A percentile compares a stretch with the other conserved stretches of the same genome.
Conservation (phyloP, 2,113 vertebrate species). For the Ranitomeya imitator region DNA sequence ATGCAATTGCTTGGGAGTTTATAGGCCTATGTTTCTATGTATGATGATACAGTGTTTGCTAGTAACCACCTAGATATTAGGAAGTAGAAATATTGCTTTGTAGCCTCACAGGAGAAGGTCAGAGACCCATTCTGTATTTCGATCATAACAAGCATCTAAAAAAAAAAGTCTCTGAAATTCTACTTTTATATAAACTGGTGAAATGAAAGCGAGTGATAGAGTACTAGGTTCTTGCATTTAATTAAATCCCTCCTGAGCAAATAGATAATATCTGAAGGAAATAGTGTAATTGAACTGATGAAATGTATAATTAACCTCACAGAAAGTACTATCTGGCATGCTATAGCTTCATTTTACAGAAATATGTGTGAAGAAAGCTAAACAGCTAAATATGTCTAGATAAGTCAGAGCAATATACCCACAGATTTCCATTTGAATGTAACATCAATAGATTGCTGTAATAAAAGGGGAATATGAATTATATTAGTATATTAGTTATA, state of each 20-base stretch:
- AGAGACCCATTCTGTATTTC: neutral
- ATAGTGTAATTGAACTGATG: conserved; percentile 11
- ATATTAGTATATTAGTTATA: no score
- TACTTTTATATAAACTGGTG: neutral
- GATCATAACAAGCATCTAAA: neutral
- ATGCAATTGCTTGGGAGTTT: no score
- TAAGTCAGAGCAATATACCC: neutral
- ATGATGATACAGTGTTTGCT: neutral
- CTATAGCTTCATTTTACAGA: neutral
- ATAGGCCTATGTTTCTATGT: no score
- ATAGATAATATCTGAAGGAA: conserved; percentile 20
- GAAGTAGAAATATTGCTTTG: conserved; percentile 1
- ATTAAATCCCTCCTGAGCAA: conserved; percentile 6
- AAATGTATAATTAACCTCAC: neutral
- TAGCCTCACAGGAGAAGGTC: neutral
- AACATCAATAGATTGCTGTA: no score
- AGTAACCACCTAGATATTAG: neutral
- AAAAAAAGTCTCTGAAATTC: neutral
- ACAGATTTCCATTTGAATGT: no score
- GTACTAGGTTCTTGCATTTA: neutral
- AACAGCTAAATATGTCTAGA: neutral
- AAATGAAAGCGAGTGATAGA: conserved; percentile 2
- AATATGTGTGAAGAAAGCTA: neutral
- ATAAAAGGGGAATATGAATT: no score
- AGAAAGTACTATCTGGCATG: neutral